A percentile compares a stretch with the other conserved stretches of the same genome.
Evolutionary conservation across 2,113 vertebrate species (phyloP).

Genomic region (Rhabdomys dilectus): DNA sequence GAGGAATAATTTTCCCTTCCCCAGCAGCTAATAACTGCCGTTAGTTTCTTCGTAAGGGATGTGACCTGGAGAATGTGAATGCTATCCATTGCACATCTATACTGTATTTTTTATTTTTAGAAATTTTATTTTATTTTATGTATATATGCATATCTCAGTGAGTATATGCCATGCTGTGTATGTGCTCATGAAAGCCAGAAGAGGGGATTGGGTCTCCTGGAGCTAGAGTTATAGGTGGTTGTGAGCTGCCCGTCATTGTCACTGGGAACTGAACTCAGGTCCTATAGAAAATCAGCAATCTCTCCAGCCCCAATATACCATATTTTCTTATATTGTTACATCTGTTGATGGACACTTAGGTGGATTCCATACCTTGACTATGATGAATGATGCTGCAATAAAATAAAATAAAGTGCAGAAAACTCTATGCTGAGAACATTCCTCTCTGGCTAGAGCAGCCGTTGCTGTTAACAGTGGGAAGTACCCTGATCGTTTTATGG

Average conservation of each 20-base stretch:
- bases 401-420: not conserved
- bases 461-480: not conserved
- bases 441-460: not conserved
- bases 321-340: not conserved
- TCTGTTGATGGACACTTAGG: not conserved
- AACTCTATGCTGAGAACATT: not conserved
- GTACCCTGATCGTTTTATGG: not conserved
- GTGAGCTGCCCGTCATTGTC: not conserved
- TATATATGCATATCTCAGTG: not conserved
- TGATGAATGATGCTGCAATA: not conserved
- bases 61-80: not conserved
- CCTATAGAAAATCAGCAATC: not conserved
- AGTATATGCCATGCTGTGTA: not conserved
- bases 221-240: not conserved
- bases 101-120: not conserved
- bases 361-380: not conserved
- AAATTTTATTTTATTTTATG: not conserved
- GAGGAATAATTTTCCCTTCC: not conserved
- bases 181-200: not conserved
- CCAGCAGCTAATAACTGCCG: not conserved
- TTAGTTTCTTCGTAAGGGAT: not conserved
- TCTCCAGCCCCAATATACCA: not conserved
- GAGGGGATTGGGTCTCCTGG: not conserved
- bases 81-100: not conserved
- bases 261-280: not conserved